phyloP scores from a whole-genome alignment of 2,797 vertebrate species.

The Pteropus rufus region DNA sequence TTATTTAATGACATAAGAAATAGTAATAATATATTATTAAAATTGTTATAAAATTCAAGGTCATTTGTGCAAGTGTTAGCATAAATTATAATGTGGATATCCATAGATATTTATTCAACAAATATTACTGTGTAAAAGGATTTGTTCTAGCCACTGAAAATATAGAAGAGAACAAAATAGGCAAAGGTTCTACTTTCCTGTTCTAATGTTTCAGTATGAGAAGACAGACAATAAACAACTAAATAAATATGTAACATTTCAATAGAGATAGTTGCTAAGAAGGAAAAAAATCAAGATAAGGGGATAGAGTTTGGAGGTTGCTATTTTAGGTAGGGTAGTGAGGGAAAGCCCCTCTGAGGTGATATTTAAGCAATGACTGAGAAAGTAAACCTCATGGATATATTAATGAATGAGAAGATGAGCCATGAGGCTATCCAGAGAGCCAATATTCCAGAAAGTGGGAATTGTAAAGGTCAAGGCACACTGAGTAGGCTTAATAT shows the following conservation, averaged over 20 bases:
- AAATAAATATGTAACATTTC: not conserved
- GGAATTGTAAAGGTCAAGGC: not conserved
- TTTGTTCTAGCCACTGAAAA: not conserved
- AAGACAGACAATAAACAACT: not conserved
- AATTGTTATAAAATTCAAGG: not conserved
- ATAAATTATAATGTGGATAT: not conserved
- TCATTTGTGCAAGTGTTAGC: not conserved
- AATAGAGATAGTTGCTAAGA: not conserved
- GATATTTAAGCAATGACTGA: not conserved
- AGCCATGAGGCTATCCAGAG: not conserved
- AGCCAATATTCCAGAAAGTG: not conserved
- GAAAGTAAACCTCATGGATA: not conserved
- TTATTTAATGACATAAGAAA: constrained; percentile 2
- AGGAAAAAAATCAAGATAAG: not conserved
- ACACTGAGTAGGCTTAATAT: not conserved
- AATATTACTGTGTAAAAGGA: not conserved
- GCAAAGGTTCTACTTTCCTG: not conserved
- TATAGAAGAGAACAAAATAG: not conserved
- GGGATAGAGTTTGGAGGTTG: not conserved
- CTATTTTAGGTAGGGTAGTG: not conserved
- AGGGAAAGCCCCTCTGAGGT: not conserved
- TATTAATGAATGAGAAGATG: not conserved
- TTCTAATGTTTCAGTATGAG: not conserved
- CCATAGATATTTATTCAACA: not conserved
- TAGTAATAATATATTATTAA: not conserved